Base-by-base conservation (phyloP, 2,797 vertebrate species). In the Pelobates cultripes region DNA sequence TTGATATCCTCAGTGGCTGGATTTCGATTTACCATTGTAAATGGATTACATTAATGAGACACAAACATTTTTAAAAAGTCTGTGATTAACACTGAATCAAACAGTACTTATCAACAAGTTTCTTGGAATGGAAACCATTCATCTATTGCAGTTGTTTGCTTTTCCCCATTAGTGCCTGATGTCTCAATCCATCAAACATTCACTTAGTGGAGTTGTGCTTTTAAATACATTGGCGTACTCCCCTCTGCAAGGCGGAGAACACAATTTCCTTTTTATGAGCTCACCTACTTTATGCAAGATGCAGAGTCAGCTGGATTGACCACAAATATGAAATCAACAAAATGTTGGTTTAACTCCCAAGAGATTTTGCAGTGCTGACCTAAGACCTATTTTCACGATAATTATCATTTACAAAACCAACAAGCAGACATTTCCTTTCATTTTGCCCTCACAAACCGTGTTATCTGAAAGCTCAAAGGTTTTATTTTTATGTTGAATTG, bases 61-160 rank as follows among this genome's bases (percentile, higher is more conserved):
- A 78, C 84, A 88, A 88, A 89, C 90, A 89, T 88, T 92, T 91
- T 86, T 88, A 89, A 89, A 90, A 83, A 77, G 81, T 87, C 81
- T 89, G 85, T 86, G 86, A 88, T 91, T 90, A 93, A 88, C 81
- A 84, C 83, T 82, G 88, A 90, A 91, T 88, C 86, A 89, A 92
- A 90, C 67, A 80, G 63, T 75, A 83, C 83, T 90, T 88, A 87
- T 87, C 86, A 88, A 43, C 70, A 82, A 87, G 76, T 78, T 81
- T 70, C 82, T 75, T 75, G 71, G 76, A 79, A 79, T 45, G 69
- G 42, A 64, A 68, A 17, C 44, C 72, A 79, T 79, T 79, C 66
- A 79, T 75, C 77, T 64, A 70, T 67, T 79, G 57, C 17, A 5
- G 57, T 8, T 64, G 66, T 57, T 75, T 41, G 79, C 42, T 60